A percentile compares a stretch with the other conserved stretches of the same genome.
phyloP scores from a whole-genome alignment of 2,113 vertebrate species.

The Chamaetylas fuelleborni region DNA sequence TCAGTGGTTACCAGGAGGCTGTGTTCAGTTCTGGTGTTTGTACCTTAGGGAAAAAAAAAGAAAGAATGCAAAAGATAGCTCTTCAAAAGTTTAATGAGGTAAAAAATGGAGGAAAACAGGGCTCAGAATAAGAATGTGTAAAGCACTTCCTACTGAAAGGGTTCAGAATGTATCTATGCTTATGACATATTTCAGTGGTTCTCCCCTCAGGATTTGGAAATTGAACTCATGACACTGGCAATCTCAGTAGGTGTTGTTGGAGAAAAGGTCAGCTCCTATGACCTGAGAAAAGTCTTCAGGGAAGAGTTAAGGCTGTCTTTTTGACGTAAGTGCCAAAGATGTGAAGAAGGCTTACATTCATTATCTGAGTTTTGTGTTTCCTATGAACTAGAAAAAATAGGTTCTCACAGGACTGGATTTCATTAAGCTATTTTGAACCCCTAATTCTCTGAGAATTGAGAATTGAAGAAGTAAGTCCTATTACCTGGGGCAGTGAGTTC shows the following conservation, averaged over 20 bases:
- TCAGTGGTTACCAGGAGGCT: not conserved
- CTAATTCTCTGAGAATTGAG: not conserved
- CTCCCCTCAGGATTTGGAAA: not conserved
- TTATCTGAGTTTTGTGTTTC: not conserved
- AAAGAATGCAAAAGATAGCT: not conserved
- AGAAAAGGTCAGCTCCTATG: constrained; percentile 8
- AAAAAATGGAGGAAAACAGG: not conserved
- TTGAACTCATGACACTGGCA: not conserved
- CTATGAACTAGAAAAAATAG: not conserved
- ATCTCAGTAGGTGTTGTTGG: not conserved
- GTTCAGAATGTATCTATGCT: not conserved
- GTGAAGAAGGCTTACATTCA: not conserved
- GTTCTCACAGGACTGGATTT: not conserved
- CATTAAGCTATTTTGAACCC: not conserved
- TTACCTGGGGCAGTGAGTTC: not conserved
- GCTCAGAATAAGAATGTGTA: not conserved
- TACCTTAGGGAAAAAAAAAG: not conserved
- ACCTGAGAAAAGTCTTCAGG: not conserved
- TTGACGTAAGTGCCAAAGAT: not conserved
- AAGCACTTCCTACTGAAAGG: not conserved
- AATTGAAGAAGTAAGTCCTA: not conserved
- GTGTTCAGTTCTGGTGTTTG: not conserved
- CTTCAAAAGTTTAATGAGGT: not conserved
- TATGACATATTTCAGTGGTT: not conserved
- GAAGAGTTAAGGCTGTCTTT: constrained; percentile 23